A percentile compares a stretch with the other conserved stretches of the same genome.
phyloP scores from a whole-genome alignment of 2,888 invertebrate species.

The Phalera bucephala region DNA sequence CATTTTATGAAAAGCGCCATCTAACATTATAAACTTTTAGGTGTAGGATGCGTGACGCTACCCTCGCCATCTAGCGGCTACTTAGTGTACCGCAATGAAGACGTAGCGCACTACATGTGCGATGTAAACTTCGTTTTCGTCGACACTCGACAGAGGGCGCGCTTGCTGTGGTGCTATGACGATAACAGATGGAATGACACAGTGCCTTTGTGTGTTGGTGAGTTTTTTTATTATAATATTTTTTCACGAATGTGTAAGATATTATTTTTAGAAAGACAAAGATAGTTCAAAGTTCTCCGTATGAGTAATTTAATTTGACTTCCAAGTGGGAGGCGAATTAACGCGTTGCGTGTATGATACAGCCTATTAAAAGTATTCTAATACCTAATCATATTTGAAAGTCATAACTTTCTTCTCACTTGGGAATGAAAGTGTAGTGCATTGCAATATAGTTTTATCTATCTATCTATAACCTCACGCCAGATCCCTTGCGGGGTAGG shows the following conservation, averaged over 20 bases:
- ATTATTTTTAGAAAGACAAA: background rate
- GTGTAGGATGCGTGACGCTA: slow-evolving; percentile 86
- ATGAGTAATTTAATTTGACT: background rate
- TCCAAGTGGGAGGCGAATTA: background rate
- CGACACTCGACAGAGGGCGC: slow-evolving; percentile 85
- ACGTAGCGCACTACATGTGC: slow-evolving; percentile 87
- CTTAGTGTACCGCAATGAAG: slow-evolving; percentile 85
- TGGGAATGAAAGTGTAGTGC: too few relatives aligned
- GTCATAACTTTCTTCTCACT: too few relatives aligned
- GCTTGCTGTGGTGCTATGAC: slow-evolving; percentile 85
- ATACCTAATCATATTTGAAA: too few relatives aligned
- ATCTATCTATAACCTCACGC: too few relatives aligned
- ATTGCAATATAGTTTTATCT: too few relatives aligned
- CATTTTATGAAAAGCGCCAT: too few relatives aligned
- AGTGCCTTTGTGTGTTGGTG: slow-evolving; percentile 85
- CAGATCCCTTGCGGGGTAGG: too few relatives aligned
- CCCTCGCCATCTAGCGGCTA: slow-evolving; percentile 86
- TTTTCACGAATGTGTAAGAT: slow-evolving; percentile 10
- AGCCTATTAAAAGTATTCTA: too few relatives aligned
- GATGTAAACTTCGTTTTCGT: slow-evolving; percentile 86
- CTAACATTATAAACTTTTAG: slow-evolving; percentile 46
- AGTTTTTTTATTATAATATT: slow-evolving; percentile 47
- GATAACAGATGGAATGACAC: slow-evolving; percentile 86
- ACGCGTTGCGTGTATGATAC: too few relatives aligned
- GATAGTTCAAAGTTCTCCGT: background rate